Evolutionary conservation across 2,888 invertebrate species (phyloP).

Genomic region (Hirtodrosophila histrioides): DNA sequence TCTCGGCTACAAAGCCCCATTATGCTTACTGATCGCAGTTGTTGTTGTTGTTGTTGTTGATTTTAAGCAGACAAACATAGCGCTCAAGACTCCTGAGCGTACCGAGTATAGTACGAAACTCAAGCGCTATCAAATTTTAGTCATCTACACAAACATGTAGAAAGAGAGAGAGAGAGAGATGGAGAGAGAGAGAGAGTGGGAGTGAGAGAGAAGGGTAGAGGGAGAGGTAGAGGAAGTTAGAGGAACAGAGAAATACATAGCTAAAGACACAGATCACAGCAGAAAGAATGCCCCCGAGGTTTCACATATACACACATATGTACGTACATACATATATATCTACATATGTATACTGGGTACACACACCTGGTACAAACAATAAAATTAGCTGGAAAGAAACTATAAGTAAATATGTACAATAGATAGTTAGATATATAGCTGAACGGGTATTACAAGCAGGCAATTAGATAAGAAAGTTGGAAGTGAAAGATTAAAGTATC

Average conservation of each 20-base stretch:
- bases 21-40: constrained; percentile 50
- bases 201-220: constrained; percentile 6
- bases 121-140: constrained; percentile 63
- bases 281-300: constrained; percentile 48
- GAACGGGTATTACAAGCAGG: constrained; percentile 7
- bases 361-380: constrained; percentile 48
- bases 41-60: constrained; percentile 29
- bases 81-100: constrained; percentile 25
- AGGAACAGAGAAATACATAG: constrained; percentile 20
- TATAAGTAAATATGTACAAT: constrained; percentile 49
- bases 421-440: constrained; percentile 34
- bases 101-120: constrained; percentile 35
- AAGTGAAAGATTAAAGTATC: constrained; percentile 27
- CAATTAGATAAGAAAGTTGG: constrained; percentile 53
- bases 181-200: neutral
- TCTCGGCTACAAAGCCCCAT: constrained; percentile 45
- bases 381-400: constrained; percentile 49
- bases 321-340: too few relatives aligned
- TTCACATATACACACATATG: constrained; percentile 33
- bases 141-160: constrained; percentile 72
- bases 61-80: constrained; percentile 44
- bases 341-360: neutral
- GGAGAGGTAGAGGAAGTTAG: too few relatives aligned
- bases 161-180: constrained; percentile 2
- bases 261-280: constrained; percentile 46